Percentiles rank a stretch among this genome's conserved stretches.
phyloP scores from a whole-genome alignment of 2,888 invertebrate species.

The Heteromyza rotundicornis region DNA sequence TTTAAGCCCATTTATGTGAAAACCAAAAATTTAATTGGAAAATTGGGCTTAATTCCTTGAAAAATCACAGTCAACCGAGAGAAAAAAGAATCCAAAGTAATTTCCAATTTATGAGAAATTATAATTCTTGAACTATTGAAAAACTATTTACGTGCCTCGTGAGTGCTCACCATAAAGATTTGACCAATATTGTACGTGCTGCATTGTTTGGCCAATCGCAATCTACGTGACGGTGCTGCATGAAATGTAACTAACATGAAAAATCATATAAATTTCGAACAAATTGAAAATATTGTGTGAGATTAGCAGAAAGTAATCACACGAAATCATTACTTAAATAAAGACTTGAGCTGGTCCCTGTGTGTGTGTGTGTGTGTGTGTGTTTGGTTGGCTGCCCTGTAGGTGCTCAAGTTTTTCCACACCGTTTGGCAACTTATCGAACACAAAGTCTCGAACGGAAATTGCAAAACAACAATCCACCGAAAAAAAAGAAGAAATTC shows the following conservation, averaged over 20 bases:
- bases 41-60: not conserved
- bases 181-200: not conserved
- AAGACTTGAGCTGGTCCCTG: not conserved
- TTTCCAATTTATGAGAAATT: conserved; percentile 47
- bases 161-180: conserved; percentile 24
- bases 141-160: conserved; percentile 51
- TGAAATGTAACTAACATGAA: not conserved
- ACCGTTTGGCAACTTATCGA: not conserved
- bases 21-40: too few species aligned
- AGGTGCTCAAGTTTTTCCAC: not conserved
- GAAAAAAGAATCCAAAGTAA: not conserved
- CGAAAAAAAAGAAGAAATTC: not conserved
- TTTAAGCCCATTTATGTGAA: too few species aligned
- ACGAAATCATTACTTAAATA: not conserved
- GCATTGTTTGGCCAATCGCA: not conserved
- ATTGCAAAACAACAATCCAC: not conserved
- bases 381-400: not conserved
- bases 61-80: not conserved
- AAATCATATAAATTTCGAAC: not conserved
- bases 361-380: not conserved
- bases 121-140: conserved; percentile 33
- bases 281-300: not conserved
- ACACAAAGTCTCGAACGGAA: not conserved
- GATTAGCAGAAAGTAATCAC: not conserved
- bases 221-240: not conserved